Evolutionary conservation across 2,888 invertebrate genomes (phyloP), one percentile per base, ranked within the genome.

Genomic region (Sesia bembeciformis): DNA sequence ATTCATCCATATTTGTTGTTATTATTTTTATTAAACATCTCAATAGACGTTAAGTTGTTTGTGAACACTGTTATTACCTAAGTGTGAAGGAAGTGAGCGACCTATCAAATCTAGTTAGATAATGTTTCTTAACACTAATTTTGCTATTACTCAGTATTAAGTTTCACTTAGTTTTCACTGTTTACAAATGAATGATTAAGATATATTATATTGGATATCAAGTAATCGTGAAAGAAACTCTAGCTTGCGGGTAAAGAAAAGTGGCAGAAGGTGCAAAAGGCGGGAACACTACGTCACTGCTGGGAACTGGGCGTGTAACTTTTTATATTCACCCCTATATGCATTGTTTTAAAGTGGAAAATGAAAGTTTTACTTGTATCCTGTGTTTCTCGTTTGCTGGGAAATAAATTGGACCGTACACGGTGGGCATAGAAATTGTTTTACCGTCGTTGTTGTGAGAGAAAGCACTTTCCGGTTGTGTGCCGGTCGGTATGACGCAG

Each of bases 401-500:
- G 40, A 71, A 70, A 46, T 23, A 23, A 46, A 4, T 46, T 46
- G 46, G 4, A 46, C 46, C 46, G 50, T 60, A 59, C 60, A 54
- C 56, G 46, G 46, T 46, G 60, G 74, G 41, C 59, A 65, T 81
- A 84, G 61, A 68, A 71, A 60, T 57, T 62, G 64, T 76, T 81
- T 79, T 81, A 60, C 72, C 58, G 56, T 57, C 54, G 57, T 55
- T 54, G 61, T 55, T 60, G 55, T 62, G 81, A 85, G 87, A 88
- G 88, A 89, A 89, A 89, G 88, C 84, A 86, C 87, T 84, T 86
- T 87, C 82, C 81, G 84, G 80, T 80, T 74, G 80, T 81, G 78
- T 72, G 79, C 57, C 65, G 70, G 72, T 70, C 71, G 70, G 80
- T 76, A 83, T 87, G 88, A 89, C 88, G 88, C 81, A 89, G 87